Conservation (phyloP, 2,888 invertebrate genomes). For the Tortricodes alternella region DNA sequence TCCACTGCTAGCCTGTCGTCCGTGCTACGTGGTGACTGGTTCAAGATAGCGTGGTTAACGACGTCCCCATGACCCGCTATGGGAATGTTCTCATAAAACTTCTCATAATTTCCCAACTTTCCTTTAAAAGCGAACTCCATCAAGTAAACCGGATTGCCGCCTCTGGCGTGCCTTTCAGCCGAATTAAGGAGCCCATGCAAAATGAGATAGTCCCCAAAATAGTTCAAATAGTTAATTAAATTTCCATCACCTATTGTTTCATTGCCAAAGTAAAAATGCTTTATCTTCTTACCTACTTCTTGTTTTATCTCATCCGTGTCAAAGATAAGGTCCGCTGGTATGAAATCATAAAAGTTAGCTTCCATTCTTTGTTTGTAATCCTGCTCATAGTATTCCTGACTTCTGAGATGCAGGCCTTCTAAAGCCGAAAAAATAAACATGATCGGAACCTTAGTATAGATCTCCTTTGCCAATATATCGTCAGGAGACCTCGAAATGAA, state of each 20-base stretch:
- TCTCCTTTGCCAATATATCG: conserved; percentile 34
- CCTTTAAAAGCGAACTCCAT: no score
- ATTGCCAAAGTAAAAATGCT: conserved; percentile 45
- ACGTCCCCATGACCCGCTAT: conserved; percentile 46
- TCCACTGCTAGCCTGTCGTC: conserved; percentile 38
- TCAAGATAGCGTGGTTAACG: conserved; percentile 41
- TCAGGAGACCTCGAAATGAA: conserved; percentile 39
- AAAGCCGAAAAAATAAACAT: conserved; percentile 41
- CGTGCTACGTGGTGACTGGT: conserved; percentile 23
- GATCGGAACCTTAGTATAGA: conserved; percentile 40
- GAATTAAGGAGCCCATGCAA: conserved; percentile 41
- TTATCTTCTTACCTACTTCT: conserved; percentile 37
- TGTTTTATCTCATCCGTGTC: conserved; percentile 35
- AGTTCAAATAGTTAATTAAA: conserved; percentile 40
- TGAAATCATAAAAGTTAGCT: conserved; percentile 41
- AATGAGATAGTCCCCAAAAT: conserved; percentile 44
- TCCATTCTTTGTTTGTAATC: conserved; percentile 45
- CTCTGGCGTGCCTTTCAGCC: conserved; percentile 35
- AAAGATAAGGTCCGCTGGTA: conserved; percentile 45
- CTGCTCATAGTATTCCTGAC: no score
- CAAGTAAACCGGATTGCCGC: no score
- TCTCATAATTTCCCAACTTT: no score
- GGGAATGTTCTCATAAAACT: no score
- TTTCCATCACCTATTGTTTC: no score
- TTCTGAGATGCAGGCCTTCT: conserved; percentile 44